phyloP scores from a whole-genome alignment of 1,140 invertebrate genomes.

The Drosophila ficusphila region DNA sequence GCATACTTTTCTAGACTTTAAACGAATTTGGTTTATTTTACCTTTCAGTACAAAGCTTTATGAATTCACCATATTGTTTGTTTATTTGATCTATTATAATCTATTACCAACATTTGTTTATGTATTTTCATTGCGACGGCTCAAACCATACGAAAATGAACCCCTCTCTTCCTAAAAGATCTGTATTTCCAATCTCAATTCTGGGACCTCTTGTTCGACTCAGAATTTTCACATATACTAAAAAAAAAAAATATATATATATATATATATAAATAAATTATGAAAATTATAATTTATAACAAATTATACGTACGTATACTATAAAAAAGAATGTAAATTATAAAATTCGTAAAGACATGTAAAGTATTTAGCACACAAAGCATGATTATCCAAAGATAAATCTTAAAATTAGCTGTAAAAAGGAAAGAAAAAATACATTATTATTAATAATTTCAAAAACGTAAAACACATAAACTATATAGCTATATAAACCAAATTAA shows the following conservation, averaged over 20 bases:
- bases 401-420: conserved; percentile 78
- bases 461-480: conserved; percentile 32
- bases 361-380: conserved; percentile 70
- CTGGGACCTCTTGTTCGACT: conserved; percentile 38
- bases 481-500: conserved; percentile 76
- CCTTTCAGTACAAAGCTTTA: conserved; percentile 71
- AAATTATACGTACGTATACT: conserved; percentile 48
- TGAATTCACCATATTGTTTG: conserved; percentile 57
- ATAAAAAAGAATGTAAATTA: conserved; percentile 60
- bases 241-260: conserved; percentile 29
- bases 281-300: conserved; percentile 43
- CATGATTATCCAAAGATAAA: conserved; percentile 77
- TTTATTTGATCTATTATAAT: conserved; percentile 34
- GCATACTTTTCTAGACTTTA: conserved; percentile 30
- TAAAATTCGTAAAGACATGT: conserved; percentile 69
- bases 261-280: conserved; percentile 48
- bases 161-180: conserved; percentile 37
- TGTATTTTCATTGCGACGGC: conserved; percentile 53
- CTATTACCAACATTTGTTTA: conserved; percentile 39
- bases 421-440: conserved; percentile 72
- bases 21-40: conserved; percentile 40
- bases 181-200: conserved; percentile 49
- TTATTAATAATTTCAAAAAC: conserved; percentile 61
- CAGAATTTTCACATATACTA: conserved; percentile 38
- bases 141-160: conserved; percentile 39